A percentile compares a stretch with the other conserved stretches of the same genome.
Evolutionary conservation across 2,113 vertebrate species (phyloP).

Genomic region (Saguinus imperator): DNA sequence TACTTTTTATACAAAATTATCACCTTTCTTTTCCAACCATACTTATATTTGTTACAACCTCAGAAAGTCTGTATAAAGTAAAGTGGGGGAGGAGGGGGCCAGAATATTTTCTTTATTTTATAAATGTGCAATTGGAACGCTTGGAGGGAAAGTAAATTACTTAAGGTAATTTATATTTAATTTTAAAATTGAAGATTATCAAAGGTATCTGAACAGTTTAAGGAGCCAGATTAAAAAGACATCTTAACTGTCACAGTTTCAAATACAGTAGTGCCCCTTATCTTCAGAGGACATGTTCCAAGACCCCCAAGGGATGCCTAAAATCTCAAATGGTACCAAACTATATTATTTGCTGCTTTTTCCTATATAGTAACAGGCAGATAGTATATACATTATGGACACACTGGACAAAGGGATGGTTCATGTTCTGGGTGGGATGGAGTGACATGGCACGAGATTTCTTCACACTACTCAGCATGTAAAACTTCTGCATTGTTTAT

Average conservation of each 20-base stretch:
- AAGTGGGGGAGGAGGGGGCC: not conserved
- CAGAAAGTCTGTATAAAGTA: not conserved
- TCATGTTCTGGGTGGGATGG: not conserved
- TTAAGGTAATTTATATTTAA: not conserved
- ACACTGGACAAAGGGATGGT: not conserved
- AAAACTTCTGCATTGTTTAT: not conserved
- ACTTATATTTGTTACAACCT: not conserved
- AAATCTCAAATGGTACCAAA: not conserved
- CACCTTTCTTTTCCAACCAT: not conserved
- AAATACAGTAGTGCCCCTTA: not conserved
- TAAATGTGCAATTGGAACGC: not conserved
- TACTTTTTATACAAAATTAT: conserved; percentile 15
- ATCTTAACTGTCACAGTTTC: not conserved
- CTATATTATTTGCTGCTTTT: not conserved
- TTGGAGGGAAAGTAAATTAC: not conserved
- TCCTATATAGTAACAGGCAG: not conserved
- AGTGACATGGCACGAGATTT: not conserved
- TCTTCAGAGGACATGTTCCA: not conserved
- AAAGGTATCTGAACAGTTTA: not conserved
- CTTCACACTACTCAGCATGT: not conserved
- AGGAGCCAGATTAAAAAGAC: not conserved
- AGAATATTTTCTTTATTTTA: conserved; percentile 6
- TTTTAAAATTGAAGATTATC: not conserved
- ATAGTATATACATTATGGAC: not conserved
- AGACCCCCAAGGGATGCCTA: not conserved